A percentile compares a stretch with the other conserved stretches of the same genome.
Conservation (phyloP, 2,797 vertebrate genomes). For the Eurystomus glaucurus region DNA sequence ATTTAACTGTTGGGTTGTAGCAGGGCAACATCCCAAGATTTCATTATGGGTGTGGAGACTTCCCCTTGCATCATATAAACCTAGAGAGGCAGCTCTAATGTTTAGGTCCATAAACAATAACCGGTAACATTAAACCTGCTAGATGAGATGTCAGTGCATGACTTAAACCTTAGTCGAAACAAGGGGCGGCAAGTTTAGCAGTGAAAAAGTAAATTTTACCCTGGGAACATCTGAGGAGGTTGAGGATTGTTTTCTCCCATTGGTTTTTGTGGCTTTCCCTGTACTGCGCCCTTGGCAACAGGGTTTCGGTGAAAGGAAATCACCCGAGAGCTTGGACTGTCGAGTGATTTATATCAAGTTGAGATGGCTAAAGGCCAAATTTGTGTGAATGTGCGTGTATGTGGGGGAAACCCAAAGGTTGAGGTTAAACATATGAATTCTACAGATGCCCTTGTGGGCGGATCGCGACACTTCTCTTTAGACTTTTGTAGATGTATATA, state of each 20-base stretch:
- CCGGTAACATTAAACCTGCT: neutral
- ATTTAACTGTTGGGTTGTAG: neutral
- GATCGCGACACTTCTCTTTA: too few relatives aligned
- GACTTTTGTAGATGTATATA: neutral
- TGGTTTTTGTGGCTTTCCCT: constrained; percentile 49
- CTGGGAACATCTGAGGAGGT: constrained; percentile 24
- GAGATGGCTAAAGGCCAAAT: neutral
- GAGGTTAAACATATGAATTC: neutral
- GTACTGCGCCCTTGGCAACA: neutral
- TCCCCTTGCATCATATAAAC: neutral
- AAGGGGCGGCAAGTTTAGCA: neutral
- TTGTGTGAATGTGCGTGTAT: neutral
- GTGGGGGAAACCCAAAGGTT: neutral
- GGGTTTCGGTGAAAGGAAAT: neutral
- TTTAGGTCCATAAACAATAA: neutral
- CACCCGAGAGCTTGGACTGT: neutral
- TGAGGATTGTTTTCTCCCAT: neutral
- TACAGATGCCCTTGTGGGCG: neutral
- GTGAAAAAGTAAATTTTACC: neutral
- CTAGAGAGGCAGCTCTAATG: neutral
- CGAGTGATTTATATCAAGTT: neutral
- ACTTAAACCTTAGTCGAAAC: neutral
- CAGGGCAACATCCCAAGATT: neutral
- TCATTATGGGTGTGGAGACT: neutral
- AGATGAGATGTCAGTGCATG: neutral